phyloP scores from a whole-genome alignment of 1,140 invertebrate genomes.

The Habropoda laboriosa region DNA sequence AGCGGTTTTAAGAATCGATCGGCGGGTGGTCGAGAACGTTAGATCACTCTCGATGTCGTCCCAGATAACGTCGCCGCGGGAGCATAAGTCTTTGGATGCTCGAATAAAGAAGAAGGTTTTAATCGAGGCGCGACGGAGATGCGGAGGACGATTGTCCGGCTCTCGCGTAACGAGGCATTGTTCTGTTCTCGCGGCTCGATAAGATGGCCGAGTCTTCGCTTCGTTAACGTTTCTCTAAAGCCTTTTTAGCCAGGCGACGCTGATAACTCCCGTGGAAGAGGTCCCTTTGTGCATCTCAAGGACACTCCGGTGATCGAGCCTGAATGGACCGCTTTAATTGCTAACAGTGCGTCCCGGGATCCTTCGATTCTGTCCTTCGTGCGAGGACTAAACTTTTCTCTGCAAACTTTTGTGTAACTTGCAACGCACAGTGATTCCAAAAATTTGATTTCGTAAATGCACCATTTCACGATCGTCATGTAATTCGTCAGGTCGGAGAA shows the following conservation, averaged over 20 bases:
- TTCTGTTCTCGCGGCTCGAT: constrained; percentile 46
- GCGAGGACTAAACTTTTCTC: no score
- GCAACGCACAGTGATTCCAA: no score
- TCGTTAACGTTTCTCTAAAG: constrained; percentile 50
- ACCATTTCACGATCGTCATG: no score
- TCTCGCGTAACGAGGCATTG: constrained; percentile 50
- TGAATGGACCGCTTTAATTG: background rate
- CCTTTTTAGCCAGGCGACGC: constrained; percentile 6
- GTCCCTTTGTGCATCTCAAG: background rate
- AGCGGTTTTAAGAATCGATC: background rate
- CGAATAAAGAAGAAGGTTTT: constrained; percentile 45
- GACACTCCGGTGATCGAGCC: background rate
- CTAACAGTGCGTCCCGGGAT: background rate
- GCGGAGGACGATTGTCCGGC: constrained; percentile 7
- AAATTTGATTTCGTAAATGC: no score
- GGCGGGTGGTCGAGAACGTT: background rate
- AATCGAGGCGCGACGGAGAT: constrained; percentile 39
- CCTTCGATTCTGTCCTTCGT: background rate
- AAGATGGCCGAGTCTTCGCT: constrained; percentile 36
- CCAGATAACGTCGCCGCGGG: constrained; percentile 17
- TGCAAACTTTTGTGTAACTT: no score
- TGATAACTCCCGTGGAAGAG: background rate
- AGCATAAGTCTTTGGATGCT: constrained; percentile 5
- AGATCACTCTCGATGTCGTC: background rate
- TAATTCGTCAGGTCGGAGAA: no score